phyloP scores from a whole-genome alignment of 2,797 vertebrate species.

The Clarias fuscus region DNA sequence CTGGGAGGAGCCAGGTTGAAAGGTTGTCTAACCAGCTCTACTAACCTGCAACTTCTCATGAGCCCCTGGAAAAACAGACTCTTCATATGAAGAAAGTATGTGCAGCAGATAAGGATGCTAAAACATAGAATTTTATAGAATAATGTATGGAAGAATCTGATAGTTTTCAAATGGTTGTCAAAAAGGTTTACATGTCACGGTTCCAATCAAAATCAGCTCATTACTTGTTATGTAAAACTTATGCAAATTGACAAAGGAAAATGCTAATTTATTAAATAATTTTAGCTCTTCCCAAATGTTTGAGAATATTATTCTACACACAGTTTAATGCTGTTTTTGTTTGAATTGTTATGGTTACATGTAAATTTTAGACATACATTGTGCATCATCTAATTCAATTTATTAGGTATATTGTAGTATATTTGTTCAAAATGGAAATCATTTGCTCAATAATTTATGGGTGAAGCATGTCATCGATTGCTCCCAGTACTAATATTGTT shows the following conservation, averaged over 20 bases:
- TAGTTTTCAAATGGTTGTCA: not conserved
- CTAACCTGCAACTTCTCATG: not conserved
- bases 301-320: not conserved
- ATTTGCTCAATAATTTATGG: not conserved
- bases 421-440: not conserved
- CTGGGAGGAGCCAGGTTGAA: constrained; percentile 6
- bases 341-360: not conserved
- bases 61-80: not conserved
- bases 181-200: not conserved
- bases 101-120: not conserved
- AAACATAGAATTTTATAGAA: not conserved
- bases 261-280: not conserved
- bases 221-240: not conserved
- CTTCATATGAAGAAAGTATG: not conserved
- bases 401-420: not conserved
- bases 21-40: constrained; percentile 35
- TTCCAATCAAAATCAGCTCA: not conserved
- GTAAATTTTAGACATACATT: not conserved
- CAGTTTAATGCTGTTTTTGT: no score
- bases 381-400: not conserved
- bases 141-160: not conserved
- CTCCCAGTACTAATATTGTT: not conserved
- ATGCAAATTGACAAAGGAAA: constrained; percentile 6
- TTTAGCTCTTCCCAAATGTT: not conserved
- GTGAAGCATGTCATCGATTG: not conserved